Evolutionary conservation across 2,113 vertebrate species (phyloP), one percentile per base, ranked within the genome.

Genomic region (Paraplagusia blochii): DNA sequence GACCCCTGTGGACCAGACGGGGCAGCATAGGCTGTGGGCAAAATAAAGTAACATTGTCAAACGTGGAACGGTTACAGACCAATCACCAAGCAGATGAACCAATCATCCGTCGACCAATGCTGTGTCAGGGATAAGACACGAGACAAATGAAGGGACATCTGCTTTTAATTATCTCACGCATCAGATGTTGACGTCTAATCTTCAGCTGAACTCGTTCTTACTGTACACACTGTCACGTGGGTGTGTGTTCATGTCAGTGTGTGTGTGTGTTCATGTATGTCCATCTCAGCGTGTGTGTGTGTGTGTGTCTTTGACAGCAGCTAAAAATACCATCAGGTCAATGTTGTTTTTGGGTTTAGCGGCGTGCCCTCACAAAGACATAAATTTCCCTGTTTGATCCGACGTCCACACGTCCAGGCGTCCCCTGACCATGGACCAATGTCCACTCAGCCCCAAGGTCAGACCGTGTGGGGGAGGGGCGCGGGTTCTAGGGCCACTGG

Each of bases 141-240:
- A 1, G 16, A 34, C 3, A 34, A 47, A 55, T 56, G 39, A 54
- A 44, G n/a, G n/a, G n/a, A 55, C 11, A 38, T 46, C 48, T 40
- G 53, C 11, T 53, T 51, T 64, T 60, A 49, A 68, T 61, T 55
- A 61, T 19, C 43, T 43, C 56, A 42, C 52, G 43, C 51, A 51
- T 46, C 49, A 40, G 19, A 48, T 29, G 19, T 11, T 18, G 2
- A 6, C 2, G 22, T 29, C 22, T 29, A 29, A 29, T 29, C 22
- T 29, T 29, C 22, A 29, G 22, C 22, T 29, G 22, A 29, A 29
- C 22, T 29, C 3, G 2, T 29, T 29, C 22, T 6, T 29, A 29
- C 2, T 29, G 22, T 29, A 29, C n/a, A 14, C 19, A 49, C 2
- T 46, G 44, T 19, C 5, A 9, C 0, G 18, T 48, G 45, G 22